Conservation (phyloP, 1,140 invertebrate genomes). For the Vanessa atalanta region DNA sequence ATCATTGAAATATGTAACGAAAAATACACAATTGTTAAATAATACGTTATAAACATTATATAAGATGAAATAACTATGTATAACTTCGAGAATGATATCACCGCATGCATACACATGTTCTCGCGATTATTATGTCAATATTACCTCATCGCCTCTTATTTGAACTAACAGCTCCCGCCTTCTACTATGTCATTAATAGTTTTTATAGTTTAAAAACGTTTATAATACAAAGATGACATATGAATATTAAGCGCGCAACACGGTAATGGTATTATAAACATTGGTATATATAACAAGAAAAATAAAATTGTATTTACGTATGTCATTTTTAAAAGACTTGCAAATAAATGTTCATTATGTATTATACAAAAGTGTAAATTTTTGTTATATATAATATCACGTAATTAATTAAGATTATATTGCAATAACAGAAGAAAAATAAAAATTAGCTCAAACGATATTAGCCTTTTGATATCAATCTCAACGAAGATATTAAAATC, state of each 20-base stretch:
- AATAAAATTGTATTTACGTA: no score
- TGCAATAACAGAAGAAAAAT: no score
- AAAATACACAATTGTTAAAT: slow-evolving; percentile 8
- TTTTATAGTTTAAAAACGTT: slow-evolving; percentile 32
- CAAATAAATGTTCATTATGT: no score
- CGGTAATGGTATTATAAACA: not conserved
- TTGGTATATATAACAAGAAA: no score
- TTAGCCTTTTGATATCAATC: no score
- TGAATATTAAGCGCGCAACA: not conserved
- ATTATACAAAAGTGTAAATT: no score
- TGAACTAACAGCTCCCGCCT: slow-evolving; percentile 10
- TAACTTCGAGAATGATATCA: slow-evolving; percentile 38
- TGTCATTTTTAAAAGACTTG: no score
- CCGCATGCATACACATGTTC: slow-evolving; percentile 24
- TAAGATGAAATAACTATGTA: not conserved
- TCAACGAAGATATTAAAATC: no score
- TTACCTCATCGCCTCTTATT: slow-evolving; percentile 39
- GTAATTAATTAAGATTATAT: no score
- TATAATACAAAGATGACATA: not conserved
- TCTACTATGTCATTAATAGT: slow-evolving; percentile 19
- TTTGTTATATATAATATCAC: no score
- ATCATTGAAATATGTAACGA: not conserved
- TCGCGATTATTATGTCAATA: slow-evolving; percentile 43
- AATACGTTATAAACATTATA: slow-evolving; percentile 19
- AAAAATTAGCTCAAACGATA: no score